Percentiles rank a stretch among this genome's conserved stretches.
These are phyloP conservation scores for Heliconius hewitsoni DNA, from an alignment of 1,140 invertebrate species.

Conservation along the genomic window DNA sequence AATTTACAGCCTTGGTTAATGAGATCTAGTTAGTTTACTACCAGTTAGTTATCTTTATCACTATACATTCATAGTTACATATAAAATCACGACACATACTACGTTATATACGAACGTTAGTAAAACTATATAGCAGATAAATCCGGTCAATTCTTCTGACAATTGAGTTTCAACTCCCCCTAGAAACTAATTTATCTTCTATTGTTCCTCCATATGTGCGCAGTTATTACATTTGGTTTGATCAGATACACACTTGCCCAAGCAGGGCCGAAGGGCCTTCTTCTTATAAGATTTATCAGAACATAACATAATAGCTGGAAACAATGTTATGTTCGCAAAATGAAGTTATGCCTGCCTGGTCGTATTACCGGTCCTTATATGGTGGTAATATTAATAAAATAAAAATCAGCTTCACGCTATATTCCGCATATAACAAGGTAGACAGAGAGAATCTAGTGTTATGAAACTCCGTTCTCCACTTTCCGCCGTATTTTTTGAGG, in stretches of 20 bases:
- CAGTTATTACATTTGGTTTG: constrained; percentile 72
- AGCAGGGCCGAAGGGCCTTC: constrained; percentile 46
- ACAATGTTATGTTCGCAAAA: constrained; percentile 46
- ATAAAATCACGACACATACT: not conserved
- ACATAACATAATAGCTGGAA: constrained; percentile 34
- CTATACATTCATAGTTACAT: no score
- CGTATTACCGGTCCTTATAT: not conserved
- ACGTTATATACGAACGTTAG: no score
- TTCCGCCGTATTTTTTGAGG: no score
- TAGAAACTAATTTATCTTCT: constrained; percentile 70
- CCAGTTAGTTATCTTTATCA: no score
- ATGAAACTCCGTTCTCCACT: no score
- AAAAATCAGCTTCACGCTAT: no score
- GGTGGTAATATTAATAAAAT: no score
- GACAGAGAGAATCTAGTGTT: no score
- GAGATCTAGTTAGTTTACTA: no score
- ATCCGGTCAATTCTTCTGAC: constrained; percentile 49
- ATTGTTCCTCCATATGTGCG: constrained; percentile 72
- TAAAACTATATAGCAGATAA: constrained; percentile 3
- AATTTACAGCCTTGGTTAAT: no score
- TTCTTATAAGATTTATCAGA: constrained; percentile 57
- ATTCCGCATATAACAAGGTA: no score
- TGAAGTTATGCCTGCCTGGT: constrained; percentile 26
- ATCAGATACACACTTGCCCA: constrained; percentile 70
- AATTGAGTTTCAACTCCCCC: constrained; percentile 38